Percentiles rank a stretch among this genome's conserved stretches.
Evolutionary conservation across 2,113 vertebrate genomes (phyloP).

Genomic region (Cebus imitator): DNA sequence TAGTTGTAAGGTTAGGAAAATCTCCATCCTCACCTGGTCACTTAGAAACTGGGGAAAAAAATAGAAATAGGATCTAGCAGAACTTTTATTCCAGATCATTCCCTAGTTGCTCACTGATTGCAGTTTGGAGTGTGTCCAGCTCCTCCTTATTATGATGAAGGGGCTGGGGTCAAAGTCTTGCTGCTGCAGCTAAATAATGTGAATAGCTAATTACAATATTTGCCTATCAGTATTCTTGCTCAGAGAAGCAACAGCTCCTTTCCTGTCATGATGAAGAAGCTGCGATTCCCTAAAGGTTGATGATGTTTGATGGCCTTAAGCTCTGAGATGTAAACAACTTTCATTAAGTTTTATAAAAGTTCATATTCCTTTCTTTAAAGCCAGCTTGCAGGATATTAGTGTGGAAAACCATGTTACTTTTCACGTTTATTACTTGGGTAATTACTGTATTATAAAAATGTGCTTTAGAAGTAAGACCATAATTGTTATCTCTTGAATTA

Average conservation of each 20-base stretch:
- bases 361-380: not conserved
- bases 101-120: not conserved
- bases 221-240: not conserved
- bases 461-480: not conserved
- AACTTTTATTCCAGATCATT: not conserved
- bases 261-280: not conserved
- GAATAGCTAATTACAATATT: not conserved
- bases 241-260: not conserved
- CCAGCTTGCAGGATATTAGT: not conserved
- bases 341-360: not conserved
- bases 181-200: not conserved
- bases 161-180: not conserved
- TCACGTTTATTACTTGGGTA: not conserved
- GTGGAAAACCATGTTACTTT: not conserved
- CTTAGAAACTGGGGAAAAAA: not conserved
- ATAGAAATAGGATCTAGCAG: not conserved
- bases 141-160: not conserved
- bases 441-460: not conserved
- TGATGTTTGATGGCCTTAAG: not conserved
- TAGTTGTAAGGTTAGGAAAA: not conserved
- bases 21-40: not conserved
- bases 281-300: not conserved
- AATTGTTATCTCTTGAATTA: not conserved
- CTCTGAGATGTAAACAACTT: not conserved
- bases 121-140: not conserved